Evolutionary conservation across 2,113 vertebrate genomes (phyloP), one percentile per base, ranked within the genome.

Genomic region (Apaloderma vittatum): DNA sequence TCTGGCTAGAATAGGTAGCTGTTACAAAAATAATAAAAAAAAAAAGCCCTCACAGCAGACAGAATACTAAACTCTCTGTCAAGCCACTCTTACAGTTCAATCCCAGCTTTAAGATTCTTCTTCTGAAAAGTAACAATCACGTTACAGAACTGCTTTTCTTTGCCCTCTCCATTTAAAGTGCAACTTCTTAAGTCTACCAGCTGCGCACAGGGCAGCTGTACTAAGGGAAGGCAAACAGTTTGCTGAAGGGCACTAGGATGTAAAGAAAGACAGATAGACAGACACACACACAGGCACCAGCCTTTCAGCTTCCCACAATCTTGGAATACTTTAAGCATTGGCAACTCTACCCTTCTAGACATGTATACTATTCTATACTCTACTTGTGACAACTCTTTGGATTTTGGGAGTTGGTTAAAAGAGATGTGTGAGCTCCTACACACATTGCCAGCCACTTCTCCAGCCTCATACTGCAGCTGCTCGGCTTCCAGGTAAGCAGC

Each of bases 401-500:
- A 62, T 55, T 58, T 21, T 37, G 6, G 20, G 62, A 86, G 36
- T 11, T 27, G 13, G 20, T 66, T 36, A 70, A 52, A 23, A 3
- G 13, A 76, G 18, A 36, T 16, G 15, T 5, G 10, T 11, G 34
- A 88, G 34, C 29, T 54, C n/a, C 29, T 36, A 15, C 14, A 68
- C 49, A 68, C 19, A 10, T 4, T 1, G 3, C n/a, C 57, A 90
- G 32, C 15, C 46, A 30, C 51, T 76, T 76, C 22, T 66, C 30
- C 34, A 73, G 63, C 74, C 29, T 93, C 63, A 13, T 1, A 7
- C 20, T 45, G 55, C 74, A 86, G 78, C 81, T 74, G 81, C 85
- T 32, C 12, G 2, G 72, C 75, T 95, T 57, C 77, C 87, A 96
- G 95, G 95, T 96, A 92, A 94, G 90, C 90, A 92, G 94, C 59